These are phyloP conservation scores for Epizoanthus stellaris DNA, from an alignment of 92 coral and sea anemone genomes.

Conservation along the genomic window DNA sequence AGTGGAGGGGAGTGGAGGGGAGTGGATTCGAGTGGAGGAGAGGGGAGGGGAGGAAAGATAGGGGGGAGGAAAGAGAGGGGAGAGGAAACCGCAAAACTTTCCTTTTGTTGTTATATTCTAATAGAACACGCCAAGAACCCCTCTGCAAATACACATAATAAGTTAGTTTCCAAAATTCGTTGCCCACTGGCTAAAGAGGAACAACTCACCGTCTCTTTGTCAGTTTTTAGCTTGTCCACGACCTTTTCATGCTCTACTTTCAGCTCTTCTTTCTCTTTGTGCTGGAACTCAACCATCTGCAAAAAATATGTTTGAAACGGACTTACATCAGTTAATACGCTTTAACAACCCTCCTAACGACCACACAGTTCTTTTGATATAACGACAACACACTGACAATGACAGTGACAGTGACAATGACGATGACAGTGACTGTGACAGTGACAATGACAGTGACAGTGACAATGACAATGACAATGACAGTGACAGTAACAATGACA, in stretches of 20 bases:
- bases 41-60: not conserved
- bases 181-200: not conserved
- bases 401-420: too few species aligned
- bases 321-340: not conserved
- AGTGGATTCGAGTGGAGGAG: not conserved
- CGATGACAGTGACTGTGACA: too few species aligned
- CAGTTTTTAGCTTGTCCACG: slow-evolving; percentile 66
- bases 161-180: not conserved
- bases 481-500: too few species aligned
- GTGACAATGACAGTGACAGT: too few species aligned
- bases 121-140: not conserved
- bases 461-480: too few species aligned
- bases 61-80: not conserved
- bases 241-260: slow-evolving; percentile 81
- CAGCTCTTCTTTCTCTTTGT: slow-evolving; percentile 87
- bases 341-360: too few species aligned
- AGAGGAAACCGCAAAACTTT: not conserved
- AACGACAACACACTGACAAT: too few species aligned
- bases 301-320: not conserved
- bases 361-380: too few species aligned
- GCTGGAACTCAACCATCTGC: slow-evolving; percentile 92
- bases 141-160: not conserved
- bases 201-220: slow-evolving; percentile 77
- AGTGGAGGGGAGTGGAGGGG: not conserved
- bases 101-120: not conserved